Percentiles rank a stretch among this genome's conserved stretches.
Evolutionary conservation across 2,888 invertebrate genomes (phyloP).

Genomic region (Aelia acuminata): DNA sequence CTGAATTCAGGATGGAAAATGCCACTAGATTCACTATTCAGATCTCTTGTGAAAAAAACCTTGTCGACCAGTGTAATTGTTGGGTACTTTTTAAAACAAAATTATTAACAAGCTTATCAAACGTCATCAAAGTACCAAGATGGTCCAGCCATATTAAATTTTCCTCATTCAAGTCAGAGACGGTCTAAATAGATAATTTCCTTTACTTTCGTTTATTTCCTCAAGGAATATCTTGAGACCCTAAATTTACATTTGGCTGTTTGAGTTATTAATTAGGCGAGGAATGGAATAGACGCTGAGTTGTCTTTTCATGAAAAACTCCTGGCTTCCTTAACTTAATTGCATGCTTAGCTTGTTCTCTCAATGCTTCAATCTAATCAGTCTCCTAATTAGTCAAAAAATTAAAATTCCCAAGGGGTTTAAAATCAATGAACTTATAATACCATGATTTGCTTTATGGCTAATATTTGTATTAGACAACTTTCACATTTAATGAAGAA

Average conservation of each 20-base stretch:
- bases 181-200: not conserved
- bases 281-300: not conserved
- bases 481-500: not conserved
- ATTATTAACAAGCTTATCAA: too few relatives aligned
- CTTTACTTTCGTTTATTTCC: not conserved
- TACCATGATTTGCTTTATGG: not conserved
- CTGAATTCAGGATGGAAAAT: too few relatives aligned
- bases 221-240: not conserved
- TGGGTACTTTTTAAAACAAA: too few relatives aligned
- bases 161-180: not conserved
- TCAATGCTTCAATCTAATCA: not conserved
- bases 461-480: not conserved
- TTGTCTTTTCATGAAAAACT: slow-evolving; percentile 1
- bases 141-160: not conserved
- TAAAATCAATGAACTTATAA: not conserved
- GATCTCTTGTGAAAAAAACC: too few relatives aligned
- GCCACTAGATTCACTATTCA: too few relatives aligned
- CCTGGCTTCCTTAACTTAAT: slow-evolving; percentile 15
- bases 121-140: too few relatives aligned
- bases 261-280: slow-evolving; percentile 7
- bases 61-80: too few relatives aligned
- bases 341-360: not conserved
- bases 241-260: slow-evolving; percentile 8
- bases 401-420: not conserved
- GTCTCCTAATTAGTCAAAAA: not conserved